Percentiles rank a stretch among this genome's conserved stretches.
These are phyloP conservation scores for Halictus ligatus DNA, from an alignment of 2,888 invertebrate species.

Conservation along the genomic window DNA sequence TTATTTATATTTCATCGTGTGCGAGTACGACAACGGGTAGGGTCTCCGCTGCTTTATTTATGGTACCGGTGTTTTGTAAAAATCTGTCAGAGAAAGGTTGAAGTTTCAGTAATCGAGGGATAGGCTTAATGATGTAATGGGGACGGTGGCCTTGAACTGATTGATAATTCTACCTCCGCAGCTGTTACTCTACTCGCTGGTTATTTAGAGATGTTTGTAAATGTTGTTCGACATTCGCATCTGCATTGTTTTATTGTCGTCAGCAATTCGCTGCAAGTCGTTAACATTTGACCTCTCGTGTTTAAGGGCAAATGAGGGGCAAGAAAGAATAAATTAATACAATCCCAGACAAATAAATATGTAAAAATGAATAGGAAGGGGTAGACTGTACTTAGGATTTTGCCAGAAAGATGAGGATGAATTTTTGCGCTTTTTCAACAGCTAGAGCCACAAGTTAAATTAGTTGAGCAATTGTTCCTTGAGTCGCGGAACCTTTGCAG, in stretches of 20 bases:
- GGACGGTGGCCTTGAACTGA: constrained; percentile 2
- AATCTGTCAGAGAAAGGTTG: background rate
- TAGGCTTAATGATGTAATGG: background rate
- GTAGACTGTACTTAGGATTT: background rate
- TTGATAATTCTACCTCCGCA: background rate
- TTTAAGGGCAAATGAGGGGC: no score
- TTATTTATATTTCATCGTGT: constrained; percentile 4
- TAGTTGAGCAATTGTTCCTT: no score
- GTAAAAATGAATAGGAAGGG: background rate
- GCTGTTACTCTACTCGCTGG: background rate
- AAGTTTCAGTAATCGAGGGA: background rate
- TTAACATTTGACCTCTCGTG: no score
- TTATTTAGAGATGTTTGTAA: background rate
- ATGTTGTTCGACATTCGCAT: background rate
- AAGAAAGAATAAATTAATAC: no score
- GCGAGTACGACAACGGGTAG: background rate
- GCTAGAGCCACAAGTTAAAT: background rate
- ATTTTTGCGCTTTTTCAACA: background rate
- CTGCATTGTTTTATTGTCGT: no score
- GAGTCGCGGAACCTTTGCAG: background rate
- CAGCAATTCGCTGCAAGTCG: no score
- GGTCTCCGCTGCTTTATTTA: background rate
- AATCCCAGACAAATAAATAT: no score
- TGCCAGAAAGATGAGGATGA: background rate
- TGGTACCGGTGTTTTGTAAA: background rate